These are phyloP conservation scores for Limnephilus marmoratus DNA, from an alignment of 2,888 invertebrate genomes.

Conservation along the genomic window DNA sequence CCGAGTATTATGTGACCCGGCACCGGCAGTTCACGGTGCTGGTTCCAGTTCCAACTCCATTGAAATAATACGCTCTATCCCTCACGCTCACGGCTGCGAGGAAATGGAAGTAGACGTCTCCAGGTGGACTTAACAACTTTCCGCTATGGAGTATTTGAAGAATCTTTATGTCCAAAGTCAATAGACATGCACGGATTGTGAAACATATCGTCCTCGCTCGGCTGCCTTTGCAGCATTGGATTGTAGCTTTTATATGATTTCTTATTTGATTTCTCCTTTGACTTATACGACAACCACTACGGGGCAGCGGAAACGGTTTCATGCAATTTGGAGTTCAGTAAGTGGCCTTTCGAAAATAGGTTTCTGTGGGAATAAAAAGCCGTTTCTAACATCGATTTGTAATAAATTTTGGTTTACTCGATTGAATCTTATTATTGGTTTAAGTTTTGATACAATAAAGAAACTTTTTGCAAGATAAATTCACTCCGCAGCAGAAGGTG, in stretches of 20 bases:
- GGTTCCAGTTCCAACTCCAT: constrained; percentile 9
- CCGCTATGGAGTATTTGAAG: constrained; percentile 55
- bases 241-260: constrained; percentile 52
- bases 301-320: constrained; percentile 2
- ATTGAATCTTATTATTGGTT: constrained; percentile 2
- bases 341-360: background rate
- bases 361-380: background rate
- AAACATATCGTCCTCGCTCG: constrained; percentile 46
- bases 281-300: constrained; percentile 33
- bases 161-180: constrained; percentile 56
- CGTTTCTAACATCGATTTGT: background rate
- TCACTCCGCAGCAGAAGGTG: background rate
- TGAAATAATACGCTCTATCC: constrained; percentile 53
- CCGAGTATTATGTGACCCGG: background rate
- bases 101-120: constrained; percentile 47
- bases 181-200: constrained; percentile 59
- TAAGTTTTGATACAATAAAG: background rate
- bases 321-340: background rate
- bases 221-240: constrained; percentile 44
- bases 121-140: constrained; percentile 49
- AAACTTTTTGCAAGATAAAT: background rate
- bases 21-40: background rate
- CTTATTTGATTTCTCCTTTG: constrained; percentile 52
- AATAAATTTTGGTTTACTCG: background rate
- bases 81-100: constrained; percentile 15